Conservation (phyloP, 2,113 vertebrate species). For the Theristicus caerulescens region DNA sequence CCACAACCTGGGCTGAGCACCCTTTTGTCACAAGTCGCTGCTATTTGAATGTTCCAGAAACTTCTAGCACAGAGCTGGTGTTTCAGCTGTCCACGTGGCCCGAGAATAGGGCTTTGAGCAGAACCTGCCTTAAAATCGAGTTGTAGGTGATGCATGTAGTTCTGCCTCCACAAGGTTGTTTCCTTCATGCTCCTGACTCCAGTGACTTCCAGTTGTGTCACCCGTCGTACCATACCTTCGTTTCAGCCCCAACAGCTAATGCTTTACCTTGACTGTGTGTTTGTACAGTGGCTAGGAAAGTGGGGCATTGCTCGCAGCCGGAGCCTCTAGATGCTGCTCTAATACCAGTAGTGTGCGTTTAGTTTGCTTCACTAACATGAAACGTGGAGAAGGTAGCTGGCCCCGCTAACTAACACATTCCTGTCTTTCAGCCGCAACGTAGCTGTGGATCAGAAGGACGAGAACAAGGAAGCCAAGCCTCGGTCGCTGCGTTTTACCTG, state of each 20-base stretch:
- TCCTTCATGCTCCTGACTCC: background rate
- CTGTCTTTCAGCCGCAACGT: conserved; percentile 91
- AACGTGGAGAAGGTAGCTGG: background rate
- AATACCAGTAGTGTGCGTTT: background rate
- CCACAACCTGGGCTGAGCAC: background rate
- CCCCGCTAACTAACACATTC: background rate
- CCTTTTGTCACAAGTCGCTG: background rate
- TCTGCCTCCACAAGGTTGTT: background rate
- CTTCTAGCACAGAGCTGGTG: background rate
- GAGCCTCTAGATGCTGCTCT: background rate
- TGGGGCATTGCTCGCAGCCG: background rate
- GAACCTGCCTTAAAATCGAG: background rate
- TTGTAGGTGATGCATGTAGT: background rate
- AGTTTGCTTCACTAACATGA: background rate
- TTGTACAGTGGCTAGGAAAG: background rate
- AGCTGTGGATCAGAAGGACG: conserved; percentile 94
- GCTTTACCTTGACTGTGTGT: conserved; percentile 9
- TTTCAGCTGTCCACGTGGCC: background rate
- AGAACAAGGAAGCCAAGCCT: conserved; percentile 93
- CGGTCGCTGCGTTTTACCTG: conserved; percentile 97
- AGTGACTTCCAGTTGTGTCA: background rate
- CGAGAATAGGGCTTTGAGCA: background rate
- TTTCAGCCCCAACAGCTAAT: background rate
- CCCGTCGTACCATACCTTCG: background rate
- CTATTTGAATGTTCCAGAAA: conserved; percentile 35